Evolutionary conservation across 2,113 vertebrate genomes (phyloP).

Genomic region (Nothoprocta pentlandii): DNA sequence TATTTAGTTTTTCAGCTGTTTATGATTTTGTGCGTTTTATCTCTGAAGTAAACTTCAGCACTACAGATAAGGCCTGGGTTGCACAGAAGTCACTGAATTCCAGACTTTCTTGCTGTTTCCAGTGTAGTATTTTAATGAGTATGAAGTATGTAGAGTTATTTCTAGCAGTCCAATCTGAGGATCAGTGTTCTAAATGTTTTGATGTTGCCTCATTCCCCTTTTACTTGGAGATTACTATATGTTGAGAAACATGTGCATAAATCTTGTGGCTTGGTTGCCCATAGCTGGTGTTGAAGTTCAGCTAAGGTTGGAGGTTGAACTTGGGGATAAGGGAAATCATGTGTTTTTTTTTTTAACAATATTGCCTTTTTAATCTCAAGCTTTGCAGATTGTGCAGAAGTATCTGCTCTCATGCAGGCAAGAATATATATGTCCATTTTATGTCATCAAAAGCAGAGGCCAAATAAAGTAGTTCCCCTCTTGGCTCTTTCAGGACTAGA

Average conservation of each 20-base stretch:
- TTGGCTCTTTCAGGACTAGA: background rate
- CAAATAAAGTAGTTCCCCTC: background rate
- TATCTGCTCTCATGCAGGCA: background rate
- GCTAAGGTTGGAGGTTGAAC: background rate
- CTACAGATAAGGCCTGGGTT: background rate
- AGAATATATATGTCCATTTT: background rate
- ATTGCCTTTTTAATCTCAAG: background rate
- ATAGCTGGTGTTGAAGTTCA: background rate
- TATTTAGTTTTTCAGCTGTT: conserved; percentile 64
- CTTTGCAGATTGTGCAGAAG: background rate
- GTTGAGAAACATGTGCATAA: background rate
- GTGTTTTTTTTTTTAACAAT: background rate
- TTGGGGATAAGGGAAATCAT: background rate
- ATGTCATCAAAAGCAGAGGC: background rate
- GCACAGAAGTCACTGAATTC: background rate
- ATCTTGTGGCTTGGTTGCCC: background rate
- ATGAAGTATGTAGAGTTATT: background rate
- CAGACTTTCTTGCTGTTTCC: background rate
- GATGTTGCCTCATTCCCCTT: background rate
- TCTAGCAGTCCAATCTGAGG: conserved; percentile 1
- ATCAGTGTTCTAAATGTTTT: background rate
- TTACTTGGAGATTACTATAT: background rate
- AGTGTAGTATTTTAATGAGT: background rate
- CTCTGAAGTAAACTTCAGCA: background rate
- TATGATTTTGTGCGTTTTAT: background rate